Evolutionary conservation across 2,113 vertebrate species (phyloP), one percentile per base, ranked within the genome.

Genomic region (Chaetorhynchus papuensis): DNA sequence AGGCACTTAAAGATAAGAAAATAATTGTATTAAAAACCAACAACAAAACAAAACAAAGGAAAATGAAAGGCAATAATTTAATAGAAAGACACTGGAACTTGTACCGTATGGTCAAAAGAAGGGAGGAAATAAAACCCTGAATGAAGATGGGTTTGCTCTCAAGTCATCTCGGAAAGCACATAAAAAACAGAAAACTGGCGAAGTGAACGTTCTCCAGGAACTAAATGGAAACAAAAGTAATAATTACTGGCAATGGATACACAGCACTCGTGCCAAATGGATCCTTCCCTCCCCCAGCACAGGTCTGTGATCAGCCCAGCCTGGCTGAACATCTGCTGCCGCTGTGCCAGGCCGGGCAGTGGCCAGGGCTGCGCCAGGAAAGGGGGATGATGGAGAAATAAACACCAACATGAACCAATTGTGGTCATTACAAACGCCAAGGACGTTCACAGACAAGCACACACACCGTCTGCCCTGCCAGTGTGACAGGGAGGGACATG

Each of bases 1-100:
- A 98, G 98, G 98, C 98, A 98, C 98, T 98, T 98, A 97, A 94
- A 98, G 97, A 97, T 97, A 96, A 98, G 94, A 96, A 97, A 97
- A 89, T 87, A 78, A 97, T 30, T 94, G 96, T 87, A 97, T 89
- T 97, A 94, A 95, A 97, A 97, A 96, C 69, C 94, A 96, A 96
- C 97, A 96, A 90, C 83, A 27, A 82, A 93, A 87, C 42, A 90
- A 95, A 97, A 91, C 88, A 66, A 77, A 93, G 83, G 31, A 85
- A 93, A 96, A 90, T 0, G 0, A 88, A 97, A 97, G 97, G 96
- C 96, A 98, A 98, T 97, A 97, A 97, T 96, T 98, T 98, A 97
- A 97, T 75, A 96, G 94, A 97, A 97, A 91, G 91, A 90, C 95
- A 94, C 89, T 77, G 96, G 96, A 94, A 91, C 92, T 95, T 63